Evolutionary conservation across 2,797 vertebrate species (phyloP).

Genomic region (Anguilla megastoma): DNA sequence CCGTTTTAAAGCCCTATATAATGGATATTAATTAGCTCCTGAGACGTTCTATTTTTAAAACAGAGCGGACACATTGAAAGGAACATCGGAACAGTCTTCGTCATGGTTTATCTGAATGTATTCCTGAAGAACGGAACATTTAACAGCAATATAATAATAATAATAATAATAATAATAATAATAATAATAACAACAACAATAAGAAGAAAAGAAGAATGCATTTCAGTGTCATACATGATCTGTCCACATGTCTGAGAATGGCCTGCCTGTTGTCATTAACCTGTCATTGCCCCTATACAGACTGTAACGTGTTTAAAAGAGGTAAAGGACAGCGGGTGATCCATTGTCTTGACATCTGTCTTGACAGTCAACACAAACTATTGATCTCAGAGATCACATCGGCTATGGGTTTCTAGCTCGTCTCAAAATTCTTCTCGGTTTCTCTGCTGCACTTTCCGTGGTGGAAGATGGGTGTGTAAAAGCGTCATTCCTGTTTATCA

Average conservation of each 20-base stretch:
- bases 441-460: neutral
- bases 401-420: neutral
- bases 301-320: too few relatives aligned
- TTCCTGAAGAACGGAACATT: neutral
- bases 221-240: neutral
- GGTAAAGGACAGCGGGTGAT: too few relatives aligned
- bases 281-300: neutral
- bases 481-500: constrained; percentile 2
- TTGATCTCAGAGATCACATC: neutral
- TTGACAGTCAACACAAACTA: neutral
- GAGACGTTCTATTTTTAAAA: constrained; percentile 1
- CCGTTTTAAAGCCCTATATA: constrained; percentile 20
- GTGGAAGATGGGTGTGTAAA: neutral
- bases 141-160: neutral
- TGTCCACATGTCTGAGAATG: neutral
- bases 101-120: neutral
- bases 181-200: neutral
- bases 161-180: neutral
- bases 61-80: neutral
- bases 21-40: constrained; percentile 25
- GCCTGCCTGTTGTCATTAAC: neutral
- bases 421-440: neutral
- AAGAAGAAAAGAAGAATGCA: neutral
- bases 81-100: neutral
- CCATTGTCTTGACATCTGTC: too few relatives aligned